Base-by-base conservation (phyloP, 2,113 vertebrate genomes). In the Ciconia maguari region DNA sequence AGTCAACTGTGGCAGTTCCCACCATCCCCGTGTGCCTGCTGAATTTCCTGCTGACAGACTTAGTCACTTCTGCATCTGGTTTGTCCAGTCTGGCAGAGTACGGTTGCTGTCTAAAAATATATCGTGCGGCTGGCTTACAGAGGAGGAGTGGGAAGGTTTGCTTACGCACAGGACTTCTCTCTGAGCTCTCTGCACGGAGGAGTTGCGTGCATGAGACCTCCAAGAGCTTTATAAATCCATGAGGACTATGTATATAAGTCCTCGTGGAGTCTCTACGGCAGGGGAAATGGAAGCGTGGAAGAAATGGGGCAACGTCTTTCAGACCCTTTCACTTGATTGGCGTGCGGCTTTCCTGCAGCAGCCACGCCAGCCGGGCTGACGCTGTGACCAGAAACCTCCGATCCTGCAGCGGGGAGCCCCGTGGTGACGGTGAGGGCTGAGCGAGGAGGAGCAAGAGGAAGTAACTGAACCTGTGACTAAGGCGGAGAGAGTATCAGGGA, bases 11-110 rank as follows among this genome's bases (percentile, higher is more conserved):
- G 60, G 54, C 74, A 3, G 71, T 44, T 87, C 80, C 91, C 57
- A 51, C 76, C 66, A 11, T 8, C 55, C 52, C 77, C 0, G 0
- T 8, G 29, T 24, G 41, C 81, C 54, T 36, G 48, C 80, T 36
- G 90, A 42, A 46, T 84, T 92, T 91, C 89, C 76, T 84, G 92
- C 80, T 91, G 74, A 21, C 81, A 32, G 77, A 61, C 32, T 95
- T 89, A 97, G 74, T 97, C 96, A 97, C 75, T 87, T 74, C 88
- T 94, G 54, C 84, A 69, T 68, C 93, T 93, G 91, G 93, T 97
- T 91, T 77, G 84, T 65, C 96, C 95, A 83, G 95, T 94, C 52
- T 24, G 76, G 75, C 76, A 27, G 92, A 95, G 74, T 12, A 32
- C 1, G 16, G 62, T 69, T 11, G 62, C 83, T 36, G 65, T 64